phyloP scores from a whole-genome alignment of 2,113 vertebrate genomes.

The Scopus umbretta region DNA sequence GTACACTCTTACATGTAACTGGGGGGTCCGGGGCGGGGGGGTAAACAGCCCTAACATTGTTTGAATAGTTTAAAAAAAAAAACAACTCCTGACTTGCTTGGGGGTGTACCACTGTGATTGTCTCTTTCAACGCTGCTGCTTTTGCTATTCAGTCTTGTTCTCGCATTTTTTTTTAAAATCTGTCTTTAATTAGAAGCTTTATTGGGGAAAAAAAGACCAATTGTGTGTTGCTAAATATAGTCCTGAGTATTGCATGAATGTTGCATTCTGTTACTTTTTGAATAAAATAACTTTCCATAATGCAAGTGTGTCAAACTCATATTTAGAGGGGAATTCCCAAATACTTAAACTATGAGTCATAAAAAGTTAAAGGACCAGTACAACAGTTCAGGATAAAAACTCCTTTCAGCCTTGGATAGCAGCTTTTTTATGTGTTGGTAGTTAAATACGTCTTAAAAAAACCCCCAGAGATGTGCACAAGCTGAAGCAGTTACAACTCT shows the following conservation, averaged over 20 bases:
- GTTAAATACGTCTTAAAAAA: not conserved
- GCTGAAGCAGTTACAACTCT: not conserved
- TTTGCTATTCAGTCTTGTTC: not conserved
- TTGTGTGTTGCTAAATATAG: conserved; percentile 30
- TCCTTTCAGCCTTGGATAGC: not conserved
- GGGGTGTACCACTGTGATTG: not conserved
- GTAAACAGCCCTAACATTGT: not conserved
- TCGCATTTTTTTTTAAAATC: not conserved
- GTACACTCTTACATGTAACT: not conserved
- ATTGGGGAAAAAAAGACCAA: not conserved
- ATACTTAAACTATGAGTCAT: conserved; percentile 55
- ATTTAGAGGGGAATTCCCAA: conserved; percentile 64
- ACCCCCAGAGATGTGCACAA: not conserved
- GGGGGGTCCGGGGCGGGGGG: not conserved
- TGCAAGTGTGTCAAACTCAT: conserved; percentile 36
- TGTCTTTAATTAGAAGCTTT: conserved; percentile 49
- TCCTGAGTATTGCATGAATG: conserved; percentile 15
- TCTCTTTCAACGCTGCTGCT: not conserved
- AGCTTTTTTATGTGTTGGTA: not conserved
- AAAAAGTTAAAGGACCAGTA: conserved; percentile 48
- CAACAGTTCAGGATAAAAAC: conserved; percentile 19
- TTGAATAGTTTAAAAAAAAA: not conserved
- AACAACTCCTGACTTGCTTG: not conserved
- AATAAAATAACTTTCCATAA: conserved; percentile 61
- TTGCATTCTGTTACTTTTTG: conserved; percentile 33